Conservation (phyloP, 2,797 vertebrate species). For the Petrocephalus schoutedeni region DNA sequence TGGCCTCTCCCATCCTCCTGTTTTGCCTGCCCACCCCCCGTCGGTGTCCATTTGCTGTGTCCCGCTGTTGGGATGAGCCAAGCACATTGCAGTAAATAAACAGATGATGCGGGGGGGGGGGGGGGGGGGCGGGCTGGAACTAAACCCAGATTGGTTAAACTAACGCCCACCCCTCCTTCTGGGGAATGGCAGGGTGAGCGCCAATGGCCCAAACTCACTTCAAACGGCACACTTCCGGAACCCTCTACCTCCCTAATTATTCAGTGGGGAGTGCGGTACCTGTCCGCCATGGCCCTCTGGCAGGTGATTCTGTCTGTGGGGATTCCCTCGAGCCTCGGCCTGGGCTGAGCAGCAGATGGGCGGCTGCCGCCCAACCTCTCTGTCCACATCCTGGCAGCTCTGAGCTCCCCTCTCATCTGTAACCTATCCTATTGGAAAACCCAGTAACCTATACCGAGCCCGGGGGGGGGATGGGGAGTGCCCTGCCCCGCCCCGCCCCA, state of each 20-base stretch:
- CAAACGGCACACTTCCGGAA: neutral
- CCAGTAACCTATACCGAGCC: neutral
- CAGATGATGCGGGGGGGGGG: neutral
- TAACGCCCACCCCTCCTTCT: neutral
- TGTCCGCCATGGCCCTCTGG: slow-evolving; percentile 20
- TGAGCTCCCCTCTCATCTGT: neutral
- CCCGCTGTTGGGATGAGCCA: neutral
- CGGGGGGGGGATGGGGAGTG: neutral
- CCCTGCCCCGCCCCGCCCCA: neutral
- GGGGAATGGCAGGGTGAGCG: neutral
- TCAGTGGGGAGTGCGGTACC: slow-evolving; percentile 36
- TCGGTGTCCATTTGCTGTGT: neutral
- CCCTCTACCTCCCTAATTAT: slow-evolving; percentile 47
- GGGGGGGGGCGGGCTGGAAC: neutral
- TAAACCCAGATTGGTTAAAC: neutral
- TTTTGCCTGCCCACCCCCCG: neutral
- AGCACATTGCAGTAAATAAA: neutral
- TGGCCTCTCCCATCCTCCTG: neutral
- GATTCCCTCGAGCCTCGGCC: slow-evolving; percentile 31
- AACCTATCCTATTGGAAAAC: slow-evolving; percentile 12
- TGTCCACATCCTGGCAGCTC: slow-evolving; percentile 28
- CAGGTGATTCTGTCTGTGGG: slow-evolving; percentile 44
- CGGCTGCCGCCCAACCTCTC: neutral
- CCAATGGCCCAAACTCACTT: neutral
- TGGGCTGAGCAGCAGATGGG: neutral